Base-by-base conservation (phyloP, 2,797 vertebrate genomes). In the Diglossa cyanea region DNA sequence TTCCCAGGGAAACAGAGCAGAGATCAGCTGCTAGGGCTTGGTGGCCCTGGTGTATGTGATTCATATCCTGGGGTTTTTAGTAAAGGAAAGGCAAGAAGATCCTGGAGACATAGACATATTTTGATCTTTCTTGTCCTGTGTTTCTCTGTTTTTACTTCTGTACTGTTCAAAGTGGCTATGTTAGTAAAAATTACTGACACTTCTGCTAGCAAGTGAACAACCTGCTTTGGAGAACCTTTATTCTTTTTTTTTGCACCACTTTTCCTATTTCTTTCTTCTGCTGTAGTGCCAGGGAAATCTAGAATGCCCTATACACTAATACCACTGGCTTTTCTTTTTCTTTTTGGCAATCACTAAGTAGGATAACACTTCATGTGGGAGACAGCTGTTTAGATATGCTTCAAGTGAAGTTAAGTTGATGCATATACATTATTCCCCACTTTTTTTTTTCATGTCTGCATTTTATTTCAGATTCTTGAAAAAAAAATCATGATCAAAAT, bases 301-400 rank as follows among this genome's bases (percentile, higher is more conserved):
- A 84, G 62, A 91, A 72, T 91, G 61, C 51, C 90, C 50, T 70
- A 45, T 70, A 60, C 42, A 57, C 78, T 94, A 90, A 93, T 88
- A 94, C 72, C 62, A 44, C 53, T 84, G 65, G 39, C 33, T 94
- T 93, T 94, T 80, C 87, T 94, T 89, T 91, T 94, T 55, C 42
- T 88, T 91, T 92, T 93, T 90, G 89, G 79, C 93, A 91, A 30
- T 81, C 82, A 60, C 47, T 60, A 68, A 66, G 78, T 93, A 83
- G 76, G 74, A 86, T 91, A 96, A 81, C 93, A 94, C 85, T 89
- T 97, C 73, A 90, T 91, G 82, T 94, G 76, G 66, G 62, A 95
- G 82, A 91, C 96, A 97, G 95, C 91, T 95, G 94, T 95, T 96
- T 90, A 91, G 96, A 95, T 93, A 87, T 78, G 76, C 57, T 93